Base-by-base conservation (phyloP, 2,888 invertebrate genomes). In the Andricus quercusramuli region DNA sequence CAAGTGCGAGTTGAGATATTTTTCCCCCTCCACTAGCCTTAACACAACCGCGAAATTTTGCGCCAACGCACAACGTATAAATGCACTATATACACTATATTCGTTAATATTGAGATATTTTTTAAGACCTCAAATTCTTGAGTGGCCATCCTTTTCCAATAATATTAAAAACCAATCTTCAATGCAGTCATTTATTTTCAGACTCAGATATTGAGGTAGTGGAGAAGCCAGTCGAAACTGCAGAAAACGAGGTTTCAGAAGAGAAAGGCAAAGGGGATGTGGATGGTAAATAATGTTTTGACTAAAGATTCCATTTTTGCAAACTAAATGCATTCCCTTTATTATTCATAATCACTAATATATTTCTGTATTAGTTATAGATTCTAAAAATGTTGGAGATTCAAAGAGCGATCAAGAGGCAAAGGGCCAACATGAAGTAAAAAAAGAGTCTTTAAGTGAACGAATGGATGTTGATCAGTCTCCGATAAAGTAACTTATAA, bases 201-300 rank as follows among this genome's bases (percentile, higher is more conserved):
- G 92, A 92, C 86, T 92, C 91, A 20, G 92, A 92, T 80, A 91
- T 92, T 66, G 92, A 92, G 83, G 91, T 92, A 8, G 90, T 92
- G 22, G 92, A 92, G 83, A 90, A 89, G 82, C 90, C 91, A 25
- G 82, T 80, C 9, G 89, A 89, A 81, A 86, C 83, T 51, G 82
- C 86, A 20, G 88, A 89, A 77, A 84, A 74, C 44, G 80, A 85
- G 78, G 76, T 56, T 65, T 65, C 66, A 64, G 81, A 83, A n/a
- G 80, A 62, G 74, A 82, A 80, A 32, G 84, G 84, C 77, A 82
- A 77, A 65, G 67, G 83, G 77, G 65, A 76, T 9, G 25, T 66
- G 74, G 78, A 82, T 77, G 83, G 84, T 84, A 81, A 68, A 25
- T 32, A 17, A 13, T 51, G 17, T 74, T 47, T n/a, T 64, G 9